These are phyloP conservation scores for Zenarchopterus dispar DNA, from an alignment of 2,797 vertebrate genomes.

Conservation along the genomic window DNA sequence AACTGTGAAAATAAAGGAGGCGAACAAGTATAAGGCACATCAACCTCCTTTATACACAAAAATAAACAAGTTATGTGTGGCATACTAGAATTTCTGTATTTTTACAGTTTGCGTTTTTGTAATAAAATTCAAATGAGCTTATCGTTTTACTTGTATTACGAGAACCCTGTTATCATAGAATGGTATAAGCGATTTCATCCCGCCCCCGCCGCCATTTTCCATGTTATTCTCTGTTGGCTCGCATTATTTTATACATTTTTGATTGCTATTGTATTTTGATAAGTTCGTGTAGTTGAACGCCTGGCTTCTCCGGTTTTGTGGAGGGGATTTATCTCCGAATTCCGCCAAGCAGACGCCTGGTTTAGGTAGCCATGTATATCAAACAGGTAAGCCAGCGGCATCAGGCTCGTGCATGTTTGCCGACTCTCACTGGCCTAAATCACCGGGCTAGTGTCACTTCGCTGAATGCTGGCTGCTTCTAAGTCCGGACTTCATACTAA, in stretches of 20 bases:
- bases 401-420: constrained; percentile 26
- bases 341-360: constrained; percentile 46
- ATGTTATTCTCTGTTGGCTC: constrained; percentile 74
- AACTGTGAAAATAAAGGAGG: constrained; percentile 43
- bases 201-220: constrained; percentile 86
- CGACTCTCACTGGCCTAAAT: constrained; percentile 17
- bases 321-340: constrained; percentile 59
- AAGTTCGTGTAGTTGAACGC: constrained; percentile 35
- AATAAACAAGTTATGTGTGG: fast-evolving
- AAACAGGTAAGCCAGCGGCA: constrained; percentile 88
- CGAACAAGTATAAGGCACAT: neutral
- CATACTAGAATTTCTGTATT: fast-evolving
- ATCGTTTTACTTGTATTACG: neutral
- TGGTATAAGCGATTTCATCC: constrained; percentile 67
- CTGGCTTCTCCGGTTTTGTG: constrained; percentile 64
- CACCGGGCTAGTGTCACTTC: neutral
- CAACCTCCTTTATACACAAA: neutral
- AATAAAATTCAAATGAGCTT: neutral
- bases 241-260: constrained; percentile 48
- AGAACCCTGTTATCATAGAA: constrained; percentile 39
- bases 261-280: constrained; percentile 46
- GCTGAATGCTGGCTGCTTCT: no score
- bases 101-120: fast-evolving
- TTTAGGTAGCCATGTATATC: constrained; percentile 82
- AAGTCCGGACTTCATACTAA: no score